Evolutionary conservation across 2,113 vertebrate genomes (phyloP), one percentile per base, ranked within the genome.

Genomic region (Craseonycteris thonglongyai): DNA sequence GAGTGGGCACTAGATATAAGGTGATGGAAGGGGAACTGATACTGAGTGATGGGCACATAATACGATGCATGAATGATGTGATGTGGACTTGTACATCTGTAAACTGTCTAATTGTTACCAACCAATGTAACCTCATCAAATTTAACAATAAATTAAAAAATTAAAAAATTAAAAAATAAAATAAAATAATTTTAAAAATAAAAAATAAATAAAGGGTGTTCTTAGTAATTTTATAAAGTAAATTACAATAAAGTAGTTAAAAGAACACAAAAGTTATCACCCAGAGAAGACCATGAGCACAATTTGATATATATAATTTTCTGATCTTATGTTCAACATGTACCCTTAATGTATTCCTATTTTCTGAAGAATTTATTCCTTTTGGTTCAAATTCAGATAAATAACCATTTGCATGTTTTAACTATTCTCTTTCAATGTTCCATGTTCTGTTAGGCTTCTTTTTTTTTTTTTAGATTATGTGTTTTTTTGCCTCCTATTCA

Each of bases 381-480:
- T 88, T 68, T 76, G 58, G 51, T 56, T 88, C 58, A 84, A 79
- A 93, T 84, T 88, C 82, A 94, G 6, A 82, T 63, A 51, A 66
- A 56, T 56, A 59, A 88, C 21, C 15, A 56, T 16, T 90, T 81
- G 28, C 26, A 76, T 78, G 22, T 78, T 81, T 84, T 83, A 56
- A 84, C 82, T 71, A 38, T 38, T 76, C 8, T 69, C 30, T 49
- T 49, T 69, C 33, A 91, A 13, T 63, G 84, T 80, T 84, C 79
- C 58, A 78, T 54, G 22, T 63, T 81, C 58, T n/a, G 58, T 68
- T 84, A 24, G 26, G 35, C 2, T 13, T 71, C n/a, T 51, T 24
- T 59, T 75, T 51, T 38, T 54, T 24, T n/a, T 81, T 59, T 42
- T 51, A 38, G 16, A 63, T 47, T 74, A n/a, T 76, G 2, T 68